Base-by-base conservation (phyloP, 2,888 invertebrate genomes). In the Minunthozetes semirufus region DNA sequence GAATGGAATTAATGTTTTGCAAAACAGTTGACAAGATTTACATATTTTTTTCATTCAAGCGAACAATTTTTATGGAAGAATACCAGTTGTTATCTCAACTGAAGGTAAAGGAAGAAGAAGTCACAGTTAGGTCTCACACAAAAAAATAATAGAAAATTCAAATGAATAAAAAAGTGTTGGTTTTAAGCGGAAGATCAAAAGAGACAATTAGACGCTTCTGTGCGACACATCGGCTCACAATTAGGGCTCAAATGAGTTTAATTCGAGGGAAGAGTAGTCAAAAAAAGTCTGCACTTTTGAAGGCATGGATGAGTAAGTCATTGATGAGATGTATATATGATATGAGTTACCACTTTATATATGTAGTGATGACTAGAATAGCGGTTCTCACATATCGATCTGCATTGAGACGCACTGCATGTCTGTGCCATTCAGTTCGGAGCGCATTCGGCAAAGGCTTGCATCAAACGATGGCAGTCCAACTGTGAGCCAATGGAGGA, bases 251-350 rank as follows among this genome's bases (percentile, higher is more conserved):
- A 25, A 42, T 38, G 33, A 13, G 8, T 66, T 15, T 66, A 17
- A 66, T 38, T 33, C n/a, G 19, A 22, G 33, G 4, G 13, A 59
- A 59, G n/a, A 27, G 13, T 1, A 25, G 25, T 25, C 59, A 29
- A 59, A 66, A 27, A 66, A 66, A n/a, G 38, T 66, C 11, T 6
- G n/a, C 5, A 66, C 33, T 66, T 42, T 38, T 42, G 29, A 66
- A 66, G 66, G 38, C 66, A 66, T 66, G 33, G 66, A 66, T 66
- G 38, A 66, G 66, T 66, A 38, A 66, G 66, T 38, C 29, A 11
- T 33, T 66, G 66, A 66, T 66, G 66, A 66, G 66, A 38, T 66
- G 66, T 66, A 66, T 66, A 66, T 66, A 66, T 66, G 66, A 66
- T 66, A 66, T 59, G n/a, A 33, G 66, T 66, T 66, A 66, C 38